Percentiles rank a stretch among this genome's conserved stretches.
phyloP scores from a whole-genome alignment of 1,140 invertebrate species.

The Drosophila sturtevanti region DNA sequence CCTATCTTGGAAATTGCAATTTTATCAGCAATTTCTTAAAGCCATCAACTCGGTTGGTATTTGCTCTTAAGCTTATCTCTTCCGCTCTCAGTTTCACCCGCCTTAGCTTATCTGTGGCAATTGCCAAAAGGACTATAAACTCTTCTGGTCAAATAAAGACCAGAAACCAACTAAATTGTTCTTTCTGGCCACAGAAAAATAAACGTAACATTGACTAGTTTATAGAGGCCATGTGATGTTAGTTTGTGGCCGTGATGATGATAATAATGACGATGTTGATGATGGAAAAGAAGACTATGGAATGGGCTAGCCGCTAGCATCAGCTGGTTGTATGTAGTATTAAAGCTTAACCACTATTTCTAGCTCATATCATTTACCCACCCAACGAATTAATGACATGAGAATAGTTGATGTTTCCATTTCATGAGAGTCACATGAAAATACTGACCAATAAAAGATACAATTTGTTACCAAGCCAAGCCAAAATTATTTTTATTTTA shows the following conservation, averaged over 20 bases:
- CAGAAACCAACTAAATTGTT: constrained; percentile 31
- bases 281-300: neutral
- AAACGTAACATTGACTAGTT: constrained; percentile 46
- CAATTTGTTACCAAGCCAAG: neutral
- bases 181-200: constrained; percentile 35
- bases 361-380: neutral
- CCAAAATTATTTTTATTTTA: neutral
- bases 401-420: constrained; percentile 46
- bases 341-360: neutral
- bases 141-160: constrained; percentile 21
- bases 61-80: neutral
- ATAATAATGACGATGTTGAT: neutral
- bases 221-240: constrained; percentile 26
- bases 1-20: neutral
- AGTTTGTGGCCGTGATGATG: constrained; percentile 2
- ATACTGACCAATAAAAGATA: constrained; percentile 27
- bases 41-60: neutral
- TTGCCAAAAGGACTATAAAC: constrained; percentile 13
- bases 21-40: constrained; percentile 10
- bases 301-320: too few relatives aligned
- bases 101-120: neutral
- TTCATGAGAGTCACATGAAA: constrained; percentile 35
- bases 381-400: constrained; percentile 42
- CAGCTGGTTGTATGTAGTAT: too few relatives aligned
- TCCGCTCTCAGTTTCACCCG: neutral